phyloP scores from a whole-genome alignment of 2,113 vertebrate species.

The Gavia stellata region DNA sequence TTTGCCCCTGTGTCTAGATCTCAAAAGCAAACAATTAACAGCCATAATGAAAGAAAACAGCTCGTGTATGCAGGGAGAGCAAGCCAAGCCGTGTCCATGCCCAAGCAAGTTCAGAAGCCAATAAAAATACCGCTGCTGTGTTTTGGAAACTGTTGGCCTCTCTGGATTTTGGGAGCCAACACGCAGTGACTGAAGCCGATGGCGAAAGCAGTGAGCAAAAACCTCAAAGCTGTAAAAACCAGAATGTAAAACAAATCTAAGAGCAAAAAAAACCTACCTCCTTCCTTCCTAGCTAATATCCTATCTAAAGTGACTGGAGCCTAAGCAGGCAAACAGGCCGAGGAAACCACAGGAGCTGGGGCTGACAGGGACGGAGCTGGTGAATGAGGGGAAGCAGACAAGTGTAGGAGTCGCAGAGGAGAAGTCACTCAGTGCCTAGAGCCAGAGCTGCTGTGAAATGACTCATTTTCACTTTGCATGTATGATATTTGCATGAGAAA shows the following conservation, averaged over 20 bases:
- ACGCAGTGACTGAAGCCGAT: not conserved
- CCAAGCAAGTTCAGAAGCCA: conserved; percentile 33
- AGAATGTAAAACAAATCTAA: conserved; percentile 36
- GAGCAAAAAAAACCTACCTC: not conserved
- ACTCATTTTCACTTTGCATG: conserved; percentile 59
- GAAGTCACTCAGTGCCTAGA: conserved; percentile 48
- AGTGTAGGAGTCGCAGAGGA: conserved; percentile 52
- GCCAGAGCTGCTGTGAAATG: conserved; percentile 51
- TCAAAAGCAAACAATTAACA: conserved; percentile 27
- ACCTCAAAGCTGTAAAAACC: conserved; percentile 49
- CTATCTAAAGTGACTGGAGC: not conserved
- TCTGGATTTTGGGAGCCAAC: conserved; percentile 21
- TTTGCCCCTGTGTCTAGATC: not conserved
- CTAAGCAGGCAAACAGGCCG: not conserved
- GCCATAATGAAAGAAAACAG: conserved; percentile 20
- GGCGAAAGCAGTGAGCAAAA: conserved; percentile 24
- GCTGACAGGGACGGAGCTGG: conserved; percentile 1
- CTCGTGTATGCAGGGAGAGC: not conserved
- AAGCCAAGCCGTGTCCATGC: not conserved
- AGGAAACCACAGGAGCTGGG: conserved; percentile 31
- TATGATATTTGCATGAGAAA: conserved; percentile 58
- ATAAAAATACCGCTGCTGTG: conserved; percentile 28
- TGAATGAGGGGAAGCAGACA: conserved; percentile 34
- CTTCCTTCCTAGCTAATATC: conserved; percentile 15
- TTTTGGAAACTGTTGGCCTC: conserved; percentile 35